phyloP scores from a whole-genome alignment of 2,113 vertebrate genomes.

The Leucopsar rothschildi region DNA sequence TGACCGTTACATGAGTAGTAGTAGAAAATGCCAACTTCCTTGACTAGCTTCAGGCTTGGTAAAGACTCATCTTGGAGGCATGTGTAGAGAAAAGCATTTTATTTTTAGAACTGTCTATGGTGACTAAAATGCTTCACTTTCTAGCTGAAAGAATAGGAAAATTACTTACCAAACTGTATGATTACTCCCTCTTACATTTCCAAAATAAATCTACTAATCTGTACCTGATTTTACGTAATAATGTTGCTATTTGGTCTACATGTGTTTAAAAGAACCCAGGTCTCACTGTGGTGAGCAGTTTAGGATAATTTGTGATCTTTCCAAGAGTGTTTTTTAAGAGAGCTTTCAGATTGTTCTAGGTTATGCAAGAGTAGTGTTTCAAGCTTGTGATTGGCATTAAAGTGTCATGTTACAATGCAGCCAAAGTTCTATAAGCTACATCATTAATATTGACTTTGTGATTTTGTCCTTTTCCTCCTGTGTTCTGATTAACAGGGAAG shows the following conservation, averaged over 20 bases:
- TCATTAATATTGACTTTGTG: neutral
- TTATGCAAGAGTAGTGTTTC: neutral
- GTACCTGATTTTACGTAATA: neutral
- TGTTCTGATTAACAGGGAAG: neutral
- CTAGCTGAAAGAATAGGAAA: neutral
- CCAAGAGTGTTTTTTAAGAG: neutral
- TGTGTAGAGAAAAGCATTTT: neutral
- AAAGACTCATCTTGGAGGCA: neutral
- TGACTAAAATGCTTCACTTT: neutral
- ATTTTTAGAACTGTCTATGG: neutral
- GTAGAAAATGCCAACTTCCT: neutral
- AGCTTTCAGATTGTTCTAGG: neutral
- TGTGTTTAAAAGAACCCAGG: neutral
- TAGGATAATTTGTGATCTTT: neutral
- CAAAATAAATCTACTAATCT: neutral
- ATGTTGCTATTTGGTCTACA: conserved; percentile 10
- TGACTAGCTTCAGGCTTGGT: neutral
- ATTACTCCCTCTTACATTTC: neutral
- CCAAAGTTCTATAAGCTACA: neutral
- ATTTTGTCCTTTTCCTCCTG: neutral
- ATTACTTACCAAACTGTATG: neutral
- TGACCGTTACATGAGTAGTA: neutral
- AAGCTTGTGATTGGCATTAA: neutral
- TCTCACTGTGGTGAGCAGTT: neutral
- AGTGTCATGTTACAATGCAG: neutral